phyloP scores from a whole-genome alignment of 2,797 vertebrate genomes.

The Spondyliosoma cantharus region DNA sequence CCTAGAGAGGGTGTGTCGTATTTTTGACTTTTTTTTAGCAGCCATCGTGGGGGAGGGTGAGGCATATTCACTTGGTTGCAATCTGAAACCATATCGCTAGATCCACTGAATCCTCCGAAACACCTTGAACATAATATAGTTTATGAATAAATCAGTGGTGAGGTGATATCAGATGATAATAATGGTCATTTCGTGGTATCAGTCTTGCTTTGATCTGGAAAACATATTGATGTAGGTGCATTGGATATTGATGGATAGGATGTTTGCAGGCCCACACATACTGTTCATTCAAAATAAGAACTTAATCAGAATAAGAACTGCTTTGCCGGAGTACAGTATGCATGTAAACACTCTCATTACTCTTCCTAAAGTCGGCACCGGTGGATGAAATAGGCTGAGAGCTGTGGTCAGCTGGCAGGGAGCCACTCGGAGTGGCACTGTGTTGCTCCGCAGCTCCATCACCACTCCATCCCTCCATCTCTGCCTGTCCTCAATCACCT shows the following conservation, averaged over 20 bases:
- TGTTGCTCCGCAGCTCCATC: slow-evolving; percentile 55
- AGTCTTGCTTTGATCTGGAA: neutral
- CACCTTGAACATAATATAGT: neutral
- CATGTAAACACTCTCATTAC: slow-evolving; percentile 58
- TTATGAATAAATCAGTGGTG: neutral
- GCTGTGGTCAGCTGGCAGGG: slow-evolving; percentile 60
- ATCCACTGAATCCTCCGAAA: too few relatives aligned
- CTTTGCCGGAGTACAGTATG: neutral
- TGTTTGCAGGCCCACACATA: neutral
- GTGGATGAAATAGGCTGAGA: slow-evolving; percentile 57
- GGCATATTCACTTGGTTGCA: too few relatives aligned
- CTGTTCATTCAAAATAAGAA: slow-evolving; percentile 26
- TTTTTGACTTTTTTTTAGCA: too few relatives aligned
- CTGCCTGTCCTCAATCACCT: slow-evolving; percentile 48
- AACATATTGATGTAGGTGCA: slow-evolving; percentile 14
- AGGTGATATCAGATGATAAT: neutral
- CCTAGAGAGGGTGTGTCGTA: too few relatives aligned
- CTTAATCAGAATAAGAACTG: slow-evolving; percentile 16
- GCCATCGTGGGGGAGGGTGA: too few relatives aligned
- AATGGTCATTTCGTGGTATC: neutral
- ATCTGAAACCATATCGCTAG: too few relatives aligned
- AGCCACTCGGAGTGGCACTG: slow-evolving; percentile 49
- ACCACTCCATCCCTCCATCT: slow-evolving; percentile 34
- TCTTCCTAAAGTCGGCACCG: slow-evolving; percentile 34
- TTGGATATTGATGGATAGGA: slow-evolving; percentile 2